These are phyloP conservation scores for Smittia aterrima DNA, from an alignment of 2,888 invertebrate genomes.

Conservation along the genomic window DNA sequence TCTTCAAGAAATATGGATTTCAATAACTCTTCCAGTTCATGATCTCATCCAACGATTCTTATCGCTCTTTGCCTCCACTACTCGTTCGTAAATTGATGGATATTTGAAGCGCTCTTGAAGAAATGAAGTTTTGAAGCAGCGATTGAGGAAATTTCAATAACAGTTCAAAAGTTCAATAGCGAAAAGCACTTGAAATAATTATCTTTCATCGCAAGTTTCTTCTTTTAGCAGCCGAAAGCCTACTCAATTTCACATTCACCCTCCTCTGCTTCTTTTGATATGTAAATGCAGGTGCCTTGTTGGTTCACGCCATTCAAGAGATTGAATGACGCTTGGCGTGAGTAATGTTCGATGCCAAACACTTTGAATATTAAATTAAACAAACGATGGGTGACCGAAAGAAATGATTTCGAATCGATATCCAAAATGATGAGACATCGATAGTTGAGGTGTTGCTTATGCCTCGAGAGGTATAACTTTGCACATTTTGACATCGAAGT, in stretches of 20 bases:
- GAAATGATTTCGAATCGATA: too few species aligned
- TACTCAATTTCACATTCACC: conserved; percentile 6
- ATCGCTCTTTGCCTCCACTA: conserved; percentile 3
- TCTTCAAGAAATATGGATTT: conserved; percentile 21
- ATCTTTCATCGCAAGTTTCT: background rate
- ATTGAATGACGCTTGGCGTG: background rate
- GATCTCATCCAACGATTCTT: conserved; percentile 22
- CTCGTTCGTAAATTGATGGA: conserved; percentile 4
- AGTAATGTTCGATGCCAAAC: conserved; percentile 1
- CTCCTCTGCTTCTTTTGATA: conserved; percentile 2
- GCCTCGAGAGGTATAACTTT: too few species aligned
- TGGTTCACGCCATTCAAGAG: conserved; percentile 7
- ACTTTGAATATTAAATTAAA: conserved; percentile 9
- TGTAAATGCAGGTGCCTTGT: conserved; percentile 23
- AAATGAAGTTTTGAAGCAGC: background rate
- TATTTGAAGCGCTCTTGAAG: conserved; percentile 14
- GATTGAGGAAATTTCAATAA: background rate
- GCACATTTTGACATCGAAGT: too few species aligned
- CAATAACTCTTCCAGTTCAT: conserved; percentile 22
- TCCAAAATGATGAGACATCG: too few species aligned
- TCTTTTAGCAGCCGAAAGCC: background rate
- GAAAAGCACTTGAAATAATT: conserved; percentile 20
- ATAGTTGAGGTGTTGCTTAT: too few species aligned
- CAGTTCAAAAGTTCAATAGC: conserved; percentile 25
- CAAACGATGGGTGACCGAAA: background rate